Base-by-base conservation (phyloP, 2,113 vertebrate species). In the Monopterus albus region DNA sequence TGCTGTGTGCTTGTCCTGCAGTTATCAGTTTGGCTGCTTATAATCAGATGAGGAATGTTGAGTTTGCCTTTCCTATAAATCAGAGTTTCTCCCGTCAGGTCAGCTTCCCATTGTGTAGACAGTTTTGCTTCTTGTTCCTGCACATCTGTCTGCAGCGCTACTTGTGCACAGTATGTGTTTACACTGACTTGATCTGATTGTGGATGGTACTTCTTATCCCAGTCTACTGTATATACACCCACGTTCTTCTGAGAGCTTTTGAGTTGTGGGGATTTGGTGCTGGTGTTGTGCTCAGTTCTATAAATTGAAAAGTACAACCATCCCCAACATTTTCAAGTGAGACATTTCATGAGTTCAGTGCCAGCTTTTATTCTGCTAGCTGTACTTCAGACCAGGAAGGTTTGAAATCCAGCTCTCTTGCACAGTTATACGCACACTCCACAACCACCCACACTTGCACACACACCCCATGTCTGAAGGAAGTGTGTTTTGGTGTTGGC, bases 41-140 rank as follows among this genome's bases (percentile, higher is more conserved):
- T 76, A 59, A 74, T 59, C 60, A 51, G 7, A 38, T 33, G 14
- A 72, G 47, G 47, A 81, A 82, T 86, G 79, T 89, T 61, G 40
- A 51, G 63, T 89, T 75, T 72, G 73, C n/a, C 57, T 87, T 87
- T 91, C 82, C 70, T 74, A 26, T 86, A 59, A 84, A 78, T 87
- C 67, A 35, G 39, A 42, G 50, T 56, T 21, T 78, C 42, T 80
- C 40, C 23, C 39, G 7, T 73, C 31, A 57, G 52, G 39, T 72
- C 42, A 55, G 33, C 46, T 58, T 43, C 78, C n/a, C 43, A 13
- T 21, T 9, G 4, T 14, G 69, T 69, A 21, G 58, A 40, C 38
- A n/a, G n/a, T n/a, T n/a, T n/a, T 10, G 63, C 80, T 13, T 10
- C 77, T 55, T 85, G 79, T 78, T 58, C 31, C 26, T 80, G 58